Evolutionary conservation across 2,113 vertebrate species (phyloP).

Genomic region (Suncus etruscus): DNA sequence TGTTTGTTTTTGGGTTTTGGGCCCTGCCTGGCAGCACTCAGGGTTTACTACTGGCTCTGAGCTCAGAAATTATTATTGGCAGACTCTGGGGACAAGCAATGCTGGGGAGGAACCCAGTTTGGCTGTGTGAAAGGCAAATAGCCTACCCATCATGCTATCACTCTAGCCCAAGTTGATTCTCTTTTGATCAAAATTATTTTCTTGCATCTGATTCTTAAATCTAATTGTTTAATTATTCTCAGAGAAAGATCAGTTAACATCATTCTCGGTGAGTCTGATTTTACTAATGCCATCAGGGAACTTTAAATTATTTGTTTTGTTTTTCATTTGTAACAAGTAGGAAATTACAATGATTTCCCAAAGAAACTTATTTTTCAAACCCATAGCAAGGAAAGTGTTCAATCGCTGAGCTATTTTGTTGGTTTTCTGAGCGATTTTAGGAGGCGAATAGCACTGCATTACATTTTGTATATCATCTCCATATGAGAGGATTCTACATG

Average conservation of each 20-base stretch:
- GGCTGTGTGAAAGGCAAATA: too few species aligned
- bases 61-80: too few species aligned
- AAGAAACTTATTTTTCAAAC: not conserved
- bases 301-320: slow-evolving; percentile 5
- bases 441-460: not conserved
- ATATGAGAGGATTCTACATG: not conserved
- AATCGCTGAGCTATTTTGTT: too few species aligned
- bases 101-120: too few species aligned
- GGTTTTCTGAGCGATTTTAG: not conserved
- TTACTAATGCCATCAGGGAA: slow-evolving; percentile 34
- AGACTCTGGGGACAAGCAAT: too few species aligned
- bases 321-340: slow-evolving; percentile 28
- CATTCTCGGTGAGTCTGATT: slow-evolving; percentile 50
- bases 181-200: slow-evolving; percentile 42
- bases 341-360: not conserved
- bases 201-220: slow-evolving; percentile 47
- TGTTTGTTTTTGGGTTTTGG: too few species aligned
- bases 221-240: slow-evolving; percentile 53
- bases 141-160: too few species aligned
- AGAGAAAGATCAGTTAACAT: slow-evolving; percentile 38
- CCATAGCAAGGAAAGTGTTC: too few species aligned
- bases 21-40: too few species aligned
- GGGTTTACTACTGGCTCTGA: too few species aligned
- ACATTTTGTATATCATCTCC: not conserved
- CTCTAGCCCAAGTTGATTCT: slow-evolving; percentile 38